Base-by-base conservation (phyloP, 2,797 vertebrate species). In the Champsocephalus gunnari region DNA sequence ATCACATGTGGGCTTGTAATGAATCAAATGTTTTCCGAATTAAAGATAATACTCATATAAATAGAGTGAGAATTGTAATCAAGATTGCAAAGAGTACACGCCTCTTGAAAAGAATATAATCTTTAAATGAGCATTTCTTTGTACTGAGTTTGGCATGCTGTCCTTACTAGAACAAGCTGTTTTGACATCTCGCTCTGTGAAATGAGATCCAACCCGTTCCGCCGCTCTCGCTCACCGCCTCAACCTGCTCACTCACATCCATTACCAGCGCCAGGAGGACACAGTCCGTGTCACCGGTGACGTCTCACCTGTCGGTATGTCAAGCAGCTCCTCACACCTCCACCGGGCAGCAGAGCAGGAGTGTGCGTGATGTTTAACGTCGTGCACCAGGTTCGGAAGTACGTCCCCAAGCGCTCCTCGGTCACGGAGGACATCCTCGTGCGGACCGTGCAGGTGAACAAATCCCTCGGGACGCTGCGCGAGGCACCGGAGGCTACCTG, bases 151-250 rank as follows among this genome's bases (percentile, higher is more conserved):
- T 80, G 57, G 75, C n/a, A 17, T 1, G 66, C 3, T 1, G 5
- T 13, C 1, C 12, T 54, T 21, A 13, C 5, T 10, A 13, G 43
- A 12, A 12, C 21, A 50, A 10, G 3, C 28, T 5, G 28, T 17
- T 13, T 47, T 41, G 32, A 12, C 14, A 14, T 16, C 9, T 47
- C 58, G 5, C 50, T 2, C 34, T 38, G n/a, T 77, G 77, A 88
- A 87, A 88, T 87, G 83, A 92, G 89, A 88, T 66, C 90, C 77
- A 88, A 92, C 87, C 84, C 53, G 90, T 92, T 86, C 48, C n/a
- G 16, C 71, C 13, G 82, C 86, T 38, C 80, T 28, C 13, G 82
- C 86, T 38, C 80, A 32, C 53, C 72, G 74, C 75, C 57, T 78
- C 66, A 65, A 88, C 90, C 88, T 80, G 88, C 83, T 81, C 13